A percentile compares a stretch with the other conserved stretches of the same genome.
Evolutionary conservation across 2,888 invertebrate genomes (phyloP).

Genomic region (Lasioglossum oenotherae): DNA sequence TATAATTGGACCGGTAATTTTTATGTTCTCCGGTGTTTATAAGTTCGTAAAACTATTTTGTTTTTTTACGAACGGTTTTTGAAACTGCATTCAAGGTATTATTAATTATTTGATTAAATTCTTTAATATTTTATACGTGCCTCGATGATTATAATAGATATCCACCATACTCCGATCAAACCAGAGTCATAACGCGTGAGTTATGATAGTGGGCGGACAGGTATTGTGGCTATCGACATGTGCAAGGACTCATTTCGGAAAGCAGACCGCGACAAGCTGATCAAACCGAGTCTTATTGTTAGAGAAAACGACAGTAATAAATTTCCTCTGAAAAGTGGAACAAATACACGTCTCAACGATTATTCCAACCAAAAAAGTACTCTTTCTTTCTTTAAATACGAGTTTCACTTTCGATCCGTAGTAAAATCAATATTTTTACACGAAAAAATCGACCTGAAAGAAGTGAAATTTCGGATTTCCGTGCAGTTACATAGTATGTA

Average conservation of each 20-base stretch:
- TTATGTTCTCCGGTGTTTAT: no score
- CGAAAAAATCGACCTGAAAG: neutral
- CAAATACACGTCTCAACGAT: neutral
- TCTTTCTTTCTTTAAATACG: neutral
- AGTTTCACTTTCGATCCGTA: neutral
- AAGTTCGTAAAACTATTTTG: no score
- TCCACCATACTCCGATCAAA: neutral
- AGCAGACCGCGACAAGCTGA: neutral
- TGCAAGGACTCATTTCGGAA: conserved; percentile 1
- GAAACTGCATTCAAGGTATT: neutral
- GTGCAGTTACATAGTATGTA: neutral
- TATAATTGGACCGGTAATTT: no score
- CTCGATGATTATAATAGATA: neutral
- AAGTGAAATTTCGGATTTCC: neutral
- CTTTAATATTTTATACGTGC: neutral
- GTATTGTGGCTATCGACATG: neutral
- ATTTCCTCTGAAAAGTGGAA: neutral
- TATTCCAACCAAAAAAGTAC: neutral
- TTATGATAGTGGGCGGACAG: conserved; percentile 1
- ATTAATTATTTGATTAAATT: neutral
- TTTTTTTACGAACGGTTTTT: neutral
- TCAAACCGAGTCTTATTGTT: no score
- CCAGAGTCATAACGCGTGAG: neutral
- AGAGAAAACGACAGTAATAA: neutral
- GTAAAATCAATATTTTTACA: neutral